Percentiles rank a stretch among this genome's conserved stretches.
phyloP scores from a whole-genome alignment of 2,113 vertebrate species.

The Oxyura jamaicensis region DNA sequence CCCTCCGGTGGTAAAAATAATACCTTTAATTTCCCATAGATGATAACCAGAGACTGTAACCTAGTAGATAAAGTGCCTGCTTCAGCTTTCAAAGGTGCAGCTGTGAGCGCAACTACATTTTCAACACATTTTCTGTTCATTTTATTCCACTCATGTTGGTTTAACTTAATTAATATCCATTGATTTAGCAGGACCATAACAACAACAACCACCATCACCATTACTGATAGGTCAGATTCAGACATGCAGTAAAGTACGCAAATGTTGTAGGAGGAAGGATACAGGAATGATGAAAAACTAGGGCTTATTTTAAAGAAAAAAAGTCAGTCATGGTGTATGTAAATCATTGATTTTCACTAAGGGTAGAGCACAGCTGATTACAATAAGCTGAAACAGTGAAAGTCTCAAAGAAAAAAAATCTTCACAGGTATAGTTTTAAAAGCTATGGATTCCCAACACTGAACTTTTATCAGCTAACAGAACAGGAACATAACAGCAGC shows the following conservation, averaged over 20 bases:
- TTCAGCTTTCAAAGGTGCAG: constrained; percentile 29
- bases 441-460: neutral
- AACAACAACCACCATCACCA: neutral
- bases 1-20: constrained; percentile 53
- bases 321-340: neutral
- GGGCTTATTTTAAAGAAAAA: neutral
- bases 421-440: neutral
- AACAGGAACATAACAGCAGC: neutral
- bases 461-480: neutral
- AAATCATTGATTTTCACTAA: neutral
- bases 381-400: neutral
- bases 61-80: constrained; percentile 19
- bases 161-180: neutral
- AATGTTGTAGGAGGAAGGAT: neutral
- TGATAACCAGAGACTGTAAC: constrained; percentile 29
- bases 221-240: neutral
- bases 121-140: neutral
- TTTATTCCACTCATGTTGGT: neutral
- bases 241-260: neutral
- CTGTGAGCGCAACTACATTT: constrained; percentile 3
- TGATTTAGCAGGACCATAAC: neutral
- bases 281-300: neutral
- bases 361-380: neutral
- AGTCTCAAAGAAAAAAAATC: neutral
- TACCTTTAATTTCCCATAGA: constrained; percentile 50